Evolutionary conservation across 2,113 vertebrate species (phyloP).

Genomic region (Pangasianodon gigas): DNA sequence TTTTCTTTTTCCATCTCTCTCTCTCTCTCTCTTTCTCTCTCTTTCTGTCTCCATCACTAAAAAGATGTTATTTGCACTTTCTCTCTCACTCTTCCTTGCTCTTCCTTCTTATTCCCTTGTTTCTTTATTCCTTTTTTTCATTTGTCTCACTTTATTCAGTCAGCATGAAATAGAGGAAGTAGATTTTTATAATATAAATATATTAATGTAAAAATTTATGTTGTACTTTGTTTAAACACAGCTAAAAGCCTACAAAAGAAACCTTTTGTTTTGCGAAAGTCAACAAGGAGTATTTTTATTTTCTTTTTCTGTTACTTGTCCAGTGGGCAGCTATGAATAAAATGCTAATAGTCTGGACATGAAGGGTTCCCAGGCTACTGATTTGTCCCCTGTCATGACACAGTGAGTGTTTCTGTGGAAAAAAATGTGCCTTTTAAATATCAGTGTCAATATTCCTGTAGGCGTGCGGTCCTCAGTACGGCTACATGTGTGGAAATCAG

Average conservation of each 20-base stretch:
- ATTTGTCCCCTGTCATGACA: background rate
- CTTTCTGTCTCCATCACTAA: background rate
- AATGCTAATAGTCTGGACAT: background rate
- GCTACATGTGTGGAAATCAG: slow-evolving; percentile 89
- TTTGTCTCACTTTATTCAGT: background rate
- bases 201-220: background rate
- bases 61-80: background rate
- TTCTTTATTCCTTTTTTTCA: background rate
- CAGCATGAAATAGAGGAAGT: background rate
- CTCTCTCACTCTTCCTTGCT: background rate
- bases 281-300: background rate
- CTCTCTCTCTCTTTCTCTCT: background rate
- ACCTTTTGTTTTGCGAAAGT: background rate
- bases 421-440: too few species aligned
- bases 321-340: background rate
- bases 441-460: slow-evolving; percentile 55
- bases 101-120: background rate
- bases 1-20: background rate
- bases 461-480: slow-evolving; percentile 96
- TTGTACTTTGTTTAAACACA: background rate
- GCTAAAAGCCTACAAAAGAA: background rate
- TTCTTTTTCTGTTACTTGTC: background rate
- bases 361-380: background rate
- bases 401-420: background rate
- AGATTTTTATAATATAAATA: background rate